Evolutionary conservation across 1,140 invertebrate species (phyloP).

Genomic region (Mizuhopecten yessoensis): DNA sequence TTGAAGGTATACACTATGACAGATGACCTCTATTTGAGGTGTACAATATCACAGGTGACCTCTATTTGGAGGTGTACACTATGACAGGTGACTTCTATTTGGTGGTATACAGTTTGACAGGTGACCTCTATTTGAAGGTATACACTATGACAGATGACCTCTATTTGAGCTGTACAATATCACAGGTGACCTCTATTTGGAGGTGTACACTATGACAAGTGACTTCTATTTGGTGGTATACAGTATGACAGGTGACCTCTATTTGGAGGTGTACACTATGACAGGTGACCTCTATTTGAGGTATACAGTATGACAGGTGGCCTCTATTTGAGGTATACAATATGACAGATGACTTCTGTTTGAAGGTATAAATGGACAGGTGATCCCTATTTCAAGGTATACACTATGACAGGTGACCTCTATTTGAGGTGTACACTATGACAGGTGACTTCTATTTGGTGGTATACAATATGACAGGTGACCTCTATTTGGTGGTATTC

Average conservation of each 20-base stretch:
- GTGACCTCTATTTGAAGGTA: neutral
- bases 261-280: neutral
- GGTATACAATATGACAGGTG: neutral
- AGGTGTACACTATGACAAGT: constrained; percentile 42
- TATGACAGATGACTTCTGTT: neutral
- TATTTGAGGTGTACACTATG: neutral
- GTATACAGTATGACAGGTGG: neutral
- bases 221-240: constrained; percentile 9
- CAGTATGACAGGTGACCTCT: constrained; percentile 28
- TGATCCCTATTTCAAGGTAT: neutral
- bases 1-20: neutral
- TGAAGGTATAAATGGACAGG: neutral
- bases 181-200: neutral
- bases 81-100: neutral
- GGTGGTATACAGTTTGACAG: neutral
- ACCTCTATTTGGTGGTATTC: too few species aligned
- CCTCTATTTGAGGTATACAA: neutral
- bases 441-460: neutral
- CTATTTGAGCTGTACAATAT: neutral
- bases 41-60: neutral
- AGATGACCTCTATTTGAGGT: neutral
- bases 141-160: neutral
- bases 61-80: neutral
- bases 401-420: neutral
- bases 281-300: constrained; percentile 39